Conservation (phyloP, 2,113 vertebrate genomes). For the Platysternon megacephalum region DNA sequence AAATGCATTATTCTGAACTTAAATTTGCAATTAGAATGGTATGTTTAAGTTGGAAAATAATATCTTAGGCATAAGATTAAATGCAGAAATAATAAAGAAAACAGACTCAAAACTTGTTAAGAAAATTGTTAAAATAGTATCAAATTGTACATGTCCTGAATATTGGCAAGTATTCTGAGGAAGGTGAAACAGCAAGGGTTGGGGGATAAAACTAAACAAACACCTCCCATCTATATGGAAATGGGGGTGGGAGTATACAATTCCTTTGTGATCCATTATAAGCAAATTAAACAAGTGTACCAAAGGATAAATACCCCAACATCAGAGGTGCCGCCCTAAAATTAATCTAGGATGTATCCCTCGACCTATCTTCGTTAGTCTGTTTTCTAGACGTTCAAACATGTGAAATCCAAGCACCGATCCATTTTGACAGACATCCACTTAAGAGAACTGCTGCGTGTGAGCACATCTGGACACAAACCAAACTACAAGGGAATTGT, state of each 20-base stretch:
- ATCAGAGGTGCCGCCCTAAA: no score
- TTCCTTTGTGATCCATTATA: background rate
- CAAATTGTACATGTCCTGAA: conserved; percentile 20
- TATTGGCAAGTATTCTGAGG: background rate
- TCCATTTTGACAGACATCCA: background rate
- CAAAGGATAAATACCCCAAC: no score
- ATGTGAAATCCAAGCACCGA: background rate
- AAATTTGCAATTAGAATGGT: conserved; percentile 40
- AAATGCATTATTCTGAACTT: background rate
- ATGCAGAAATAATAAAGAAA: conserved; percentile 30
- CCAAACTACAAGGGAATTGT: background rate
- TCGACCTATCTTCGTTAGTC: no score
- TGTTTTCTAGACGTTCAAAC: no score
- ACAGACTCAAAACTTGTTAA: conserved; percentile 6
- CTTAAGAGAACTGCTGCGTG: background rate
- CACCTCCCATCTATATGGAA: background rate
- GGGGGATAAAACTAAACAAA: background rate
- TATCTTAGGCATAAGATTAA: conserved; percentile 23
- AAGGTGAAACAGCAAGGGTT: background rate
- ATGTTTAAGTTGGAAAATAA: conserved; percentile 58
- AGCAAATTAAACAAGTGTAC: background rate
- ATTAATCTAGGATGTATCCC: no score
- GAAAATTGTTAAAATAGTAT: conserved; percentile 1
- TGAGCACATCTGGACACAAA: background rate
- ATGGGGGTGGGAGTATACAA: background rate